These are phyloP conservation scores for Anoplius nigerrimus DNA, from an alignment of 2,888 invertebrate species.

Conservation along the genomic window DNA sequence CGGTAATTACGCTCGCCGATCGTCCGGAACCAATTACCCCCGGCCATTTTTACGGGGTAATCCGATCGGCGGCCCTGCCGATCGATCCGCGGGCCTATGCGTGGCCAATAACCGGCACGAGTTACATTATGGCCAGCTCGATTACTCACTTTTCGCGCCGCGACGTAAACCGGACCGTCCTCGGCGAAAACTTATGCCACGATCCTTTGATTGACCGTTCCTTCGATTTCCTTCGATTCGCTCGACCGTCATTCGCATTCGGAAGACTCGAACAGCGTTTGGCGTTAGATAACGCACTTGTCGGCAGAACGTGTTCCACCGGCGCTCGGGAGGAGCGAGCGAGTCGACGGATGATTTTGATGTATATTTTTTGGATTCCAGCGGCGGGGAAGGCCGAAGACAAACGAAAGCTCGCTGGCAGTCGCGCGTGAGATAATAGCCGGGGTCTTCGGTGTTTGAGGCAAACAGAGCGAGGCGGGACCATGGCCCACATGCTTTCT, in stretches of 20 bases:
- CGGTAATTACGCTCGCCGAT: constrained; percentile 61
- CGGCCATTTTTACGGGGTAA: constrained; percentile 57
- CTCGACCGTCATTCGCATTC: no score
- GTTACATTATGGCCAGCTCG: constrained; percentile 32
- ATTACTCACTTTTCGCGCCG: constrained; percentile 33
- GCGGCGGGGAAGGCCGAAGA: no score
- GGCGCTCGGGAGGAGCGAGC: no score
- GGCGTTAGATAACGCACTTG: no score
- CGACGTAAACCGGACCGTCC: neutral
- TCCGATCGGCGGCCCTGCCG: constrained; percentile 40
- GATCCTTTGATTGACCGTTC: constrained; percentile 9
- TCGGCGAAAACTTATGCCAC: no score
- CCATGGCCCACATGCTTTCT: constrained; percentile 45
- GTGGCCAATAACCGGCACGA: constrained; percentile 42
- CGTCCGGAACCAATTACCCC: constrained; percentile 64
- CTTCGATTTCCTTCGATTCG: neutral
- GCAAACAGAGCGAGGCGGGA: constrained; percentile 31
- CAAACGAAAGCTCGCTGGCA: no score
- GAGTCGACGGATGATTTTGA: no score
- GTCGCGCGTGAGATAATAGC: neutral
- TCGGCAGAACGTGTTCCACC: no score
- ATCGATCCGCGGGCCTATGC: constrained; percentile 30
- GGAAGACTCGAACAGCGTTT: no score
- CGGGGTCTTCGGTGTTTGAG: constrained; percentile 23
- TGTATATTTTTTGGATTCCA: no score